Base-by-base conservation (phyloP, 2,888 invertebrate genomes). In the Carcina quercana region DNA sequence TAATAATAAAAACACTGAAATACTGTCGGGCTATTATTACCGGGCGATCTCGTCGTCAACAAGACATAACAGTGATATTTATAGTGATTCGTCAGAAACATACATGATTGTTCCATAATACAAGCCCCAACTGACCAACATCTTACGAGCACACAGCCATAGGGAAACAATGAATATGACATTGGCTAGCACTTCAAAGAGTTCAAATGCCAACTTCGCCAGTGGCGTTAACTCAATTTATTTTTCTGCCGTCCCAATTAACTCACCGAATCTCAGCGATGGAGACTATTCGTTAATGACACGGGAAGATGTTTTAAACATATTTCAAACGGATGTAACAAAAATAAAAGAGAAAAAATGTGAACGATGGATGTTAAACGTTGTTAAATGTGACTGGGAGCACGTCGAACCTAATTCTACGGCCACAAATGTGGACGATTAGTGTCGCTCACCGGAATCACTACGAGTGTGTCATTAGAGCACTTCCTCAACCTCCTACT, bases 391-490 rank as follows among this genome's bases (percentile, higher is more conserved):
- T 45, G 43, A 42, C 38, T 28, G 43, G 35, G 50, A 12, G 28
- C 28, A 28, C 21, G 13, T 15, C 12, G 12, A 32, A 26, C 21
- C 17, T 35, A 41, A 39, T 43, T 35, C 37, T 35, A 15, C 8
- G 3, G 26, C 14, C n/a, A 29, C 21, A 6, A 12, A 12, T 6
- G 25, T 25, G 40, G 52, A 46, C 66, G 69, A 78, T 79, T 76
- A 76, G 76, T 63, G 73, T 62, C 67, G 48, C 48, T 45, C 42
- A 50, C 61, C 70, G 63, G 69, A 79, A 72, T 78, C 72, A 68
- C 54, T 52, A 47, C 62, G 60, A 56, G 49, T 65, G 59, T 58
- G 59, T 72, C 72, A 71, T 73, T 72, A 71, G 61, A 53, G 55
- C 65, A 71, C 71, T 76, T 79, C 75, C 73, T 53, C 42, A 51